Conservation (phyloP, 2,113 vertebrate species). For the Macroglossus sobrinus region DNA sequence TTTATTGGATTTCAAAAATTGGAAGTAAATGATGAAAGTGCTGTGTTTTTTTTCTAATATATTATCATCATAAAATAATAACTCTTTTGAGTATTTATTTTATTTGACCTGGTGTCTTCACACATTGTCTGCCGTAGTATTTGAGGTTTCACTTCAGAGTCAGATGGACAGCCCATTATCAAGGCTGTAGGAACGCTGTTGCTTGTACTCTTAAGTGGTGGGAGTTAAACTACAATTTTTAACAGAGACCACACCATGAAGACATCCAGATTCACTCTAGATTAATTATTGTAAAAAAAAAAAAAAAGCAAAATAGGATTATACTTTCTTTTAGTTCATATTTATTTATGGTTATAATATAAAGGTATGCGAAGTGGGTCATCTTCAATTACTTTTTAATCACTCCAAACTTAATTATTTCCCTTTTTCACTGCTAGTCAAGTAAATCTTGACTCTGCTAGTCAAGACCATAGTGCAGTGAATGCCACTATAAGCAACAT, state of each 20-base stretch:
- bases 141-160: constrained; percentile 32
- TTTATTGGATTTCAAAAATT: background rate
- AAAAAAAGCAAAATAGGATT: background rate
- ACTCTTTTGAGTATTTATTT: background rate
- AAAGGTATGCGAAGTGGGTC: background rate
- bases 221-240: background rate
- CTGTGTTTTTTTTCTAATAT: background rate
- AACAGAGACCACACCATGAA: background rate
- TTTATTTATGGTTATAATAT: constrained; percentile 2
- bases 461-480: background rate
- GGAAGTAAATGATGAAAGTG: background rate
- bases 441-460: background rate
- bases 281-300: background rate
- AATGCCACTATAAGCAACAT: background rate
- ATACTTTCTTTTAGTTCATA: background rate
- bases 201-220: background rate
- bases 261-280: constrained; percentile 1
- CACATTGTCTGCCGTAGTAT: background rate
- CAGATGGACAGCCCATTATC: background rate
- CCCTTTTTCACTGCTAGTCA: background rate
- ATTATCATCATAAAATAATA: background rate
- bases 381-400: constrained; percentile 15
- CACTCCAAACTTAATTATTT: constrained; percentile 7
- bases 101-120: background rate
- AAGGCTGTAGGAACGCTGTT: background rate